Evolutionary conservation across 2,888 invertebrate genomes (phyloP).

Genomic region (Villa cingulata): DNA sequence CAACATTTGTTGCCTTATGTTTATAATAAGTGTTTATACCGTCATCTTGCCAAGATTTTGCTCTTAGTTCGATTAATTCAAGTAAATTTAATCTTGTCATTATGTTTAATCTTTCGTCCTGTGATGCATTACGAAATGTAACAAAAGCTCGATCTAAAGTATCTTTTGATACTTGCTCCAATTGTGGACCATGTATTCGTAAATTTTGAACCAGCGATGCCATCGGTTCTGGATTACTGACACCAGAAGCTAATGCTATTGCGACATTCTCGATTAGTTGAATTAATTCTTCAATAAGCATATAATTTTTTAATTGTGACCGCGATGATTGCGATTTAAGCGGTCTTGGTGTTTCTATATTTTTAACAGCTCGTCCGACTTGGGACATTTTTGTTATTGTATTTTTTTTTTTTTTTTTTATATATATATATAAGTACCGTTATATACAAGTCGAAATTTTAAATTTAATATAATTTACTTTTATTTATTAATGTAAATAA

Average conservation of each 20-base stretch:
- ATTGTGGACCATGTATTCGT: slow-evolving; percentile 64
- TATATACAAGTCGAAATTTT: too few species aligned
- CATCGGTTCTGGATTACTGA: slow-evolving; percentile 58
- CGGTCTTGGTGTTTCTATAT: slow-evolving; percentile 61
- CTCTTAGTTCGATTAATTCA: slow-evolving; percentile 84
- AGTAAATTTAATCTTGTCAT: slow-evolving; percentile 76
- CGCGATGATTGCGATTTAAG: slow-evolving; percentile 49
- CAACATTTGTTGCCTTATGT: slow-evolving; percentile 50
- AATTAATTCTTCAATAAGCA: slow-evolving; percentile 65
- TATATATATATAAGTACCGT: too few species aligned
- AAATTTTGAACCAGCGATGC: slow-evolving; percentile 66
- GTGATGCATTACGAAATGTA: slow-evolving; percentile 77
- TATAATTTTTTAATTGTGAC: slow-evolving; percentile 27
- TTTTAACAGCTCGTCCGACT: slow-evolving; percentile 56
- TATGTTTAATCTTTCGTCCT: slow-evolving; percentile 73
- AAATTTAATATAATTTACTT: too few species aligned
- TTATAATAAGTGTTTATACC: slow-evolving; percentile 75
- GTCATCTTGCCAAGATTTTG: slow-evolving; percentile 81
- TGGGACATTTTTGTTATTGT: slow-evolving; percentile 36
- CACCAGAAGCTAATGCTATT: slow-evolving; percentile 57
- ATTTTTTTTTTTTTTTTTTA: not conserved
- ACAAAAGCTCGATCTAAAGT: slow-evolving; percentile 74
- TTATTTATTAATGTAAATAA: too few species aligned
- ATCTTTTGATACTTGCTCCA: slow-evolving; percentile 72
- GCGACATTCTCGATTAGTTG: slow-evolving; percentile 71